Conservation (phyloP, 2,888 invertebrate species). For the Trichacis sp. region DNA sequence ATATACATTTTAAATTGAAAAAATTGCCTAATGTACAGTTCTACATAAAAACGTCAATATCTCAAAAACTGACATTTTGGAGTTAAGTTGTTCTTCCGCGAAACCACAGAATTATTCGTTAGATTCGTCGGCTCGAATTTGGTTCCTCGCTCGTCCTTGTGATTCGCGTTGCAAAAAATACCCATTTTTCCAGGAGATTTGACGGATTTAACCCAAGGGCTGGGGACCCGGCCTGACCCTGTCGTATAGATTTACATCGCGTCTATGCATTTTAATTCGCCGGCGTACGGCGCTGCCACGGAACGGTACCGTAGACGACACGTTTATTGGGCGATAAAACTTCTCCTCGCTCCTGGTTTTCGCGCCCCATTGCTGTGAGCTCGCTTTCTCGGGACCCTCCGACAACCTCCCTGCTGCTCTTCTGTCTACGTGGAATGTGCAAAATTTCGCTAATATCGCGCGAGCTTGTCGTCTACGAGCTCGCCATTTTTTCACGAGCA, state of each 20-base stretch:
- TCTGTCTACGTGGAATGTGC: slow-evolving; percentile 56
- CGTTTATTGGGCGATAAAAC: slow-evolving; percentile 66
- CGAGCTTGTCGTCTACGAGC: slow-evolving; percentile 29
- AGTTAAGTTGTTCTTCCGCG: too few relatives aligned
- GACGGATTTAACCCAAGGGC: slow-evolving; percentile 5
- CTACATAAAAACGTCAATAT: too few relatives aligned
- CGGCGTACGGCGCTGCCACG: slow-evolving; percentile 38
- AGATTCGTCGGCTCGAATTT: too few relatives aligned
- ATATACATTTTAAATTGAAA: too few relatives aligned
- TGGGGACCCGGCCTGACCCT: slow-evolving; percentile 12
- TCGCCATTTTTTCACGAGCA: slow-evolving; percentile 34
- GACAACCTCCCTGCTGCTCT: slow-evolving; percentile 21
- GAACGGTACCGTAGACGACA: slow-evolving; percentile 58
- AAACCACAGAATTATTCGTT: too few relatives aligned
- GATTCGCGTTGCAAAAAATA: too few relatives aligned
- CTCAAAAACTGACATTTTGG: too few relatives aligned
- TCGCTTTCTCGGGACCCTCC: slow-evolving; percentile 29
- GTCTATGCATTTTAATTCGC: slow-evolving; percentile 61
- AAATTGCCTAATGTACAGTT: too few relatives aligned
- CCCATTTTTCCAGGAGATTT: not conserved
- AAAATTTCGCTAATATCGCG: slow-evolving; percentile 61
- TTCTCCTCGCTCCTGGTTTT: slow-evolving; percentile 52
- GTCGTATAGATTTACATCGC: slow-evolving; percentile 56
- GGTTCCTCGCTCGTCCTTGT: too few relatives aligned
- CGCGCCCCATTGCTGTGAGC: slow-evolving; percentile 43